These are phyloP conservation scores for Hipposideros armiger DNA, from an alignment of 2,113 vertebrate genomes.

Conservation along the genomic window DNA sequence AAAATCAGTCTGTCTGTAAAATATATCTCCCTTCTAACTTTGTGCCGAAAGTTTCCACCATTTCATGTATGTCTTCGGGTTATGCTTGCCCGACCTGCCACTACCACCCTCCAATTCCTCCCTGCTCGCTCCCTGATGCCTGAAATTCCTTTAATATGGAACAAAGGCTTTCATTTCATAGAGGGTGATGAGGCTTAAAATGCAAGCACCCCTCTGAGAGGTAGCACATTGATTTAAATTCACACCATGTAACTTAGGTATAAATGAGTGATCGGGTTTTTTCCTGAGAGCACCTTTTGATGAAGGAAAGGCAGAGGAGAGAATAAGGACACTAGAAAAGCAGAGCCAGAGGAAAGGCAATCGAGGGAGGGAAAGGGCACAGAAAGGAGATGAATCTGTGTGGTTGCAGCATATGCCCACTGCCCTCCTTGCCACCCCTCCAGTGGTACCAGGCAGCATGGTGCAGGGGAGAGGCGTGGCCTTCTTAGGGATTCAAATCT, in stretches of 20 bases:
- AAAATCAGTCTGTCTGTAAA: not conserved
- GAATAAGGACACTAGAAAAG: not conserved
- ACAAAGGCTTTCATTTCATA: slow-evolving; percentile 73
- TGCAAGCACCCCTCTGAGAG: slow-evolving; percentile 69
- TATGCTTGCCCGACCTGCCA: not conserved
- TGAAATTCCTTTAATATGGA: slow-evolving; percentile 64
- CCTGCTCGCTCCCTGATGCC: not conserved
- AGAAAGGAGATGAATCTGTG: not conserved
- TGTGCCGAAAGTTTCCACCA: not conserved
- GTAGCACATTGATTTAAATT: slow-evolving; percentile 65
- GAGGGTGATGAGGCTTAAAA: slow-evolving; percentile 67
- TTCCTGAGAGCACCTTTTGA: not conserved
- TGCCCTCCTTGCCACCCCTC: not conserved
- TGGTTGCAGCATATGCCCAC: not conserved
- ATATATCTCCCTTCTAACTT: not conserved
- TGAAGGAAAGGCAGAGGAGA: slow-evolving; percentile 38
- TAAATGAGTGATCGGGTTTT: slow-evolving; percentile 41
- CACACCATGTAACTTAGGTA: slow-evolving; percentile 38
- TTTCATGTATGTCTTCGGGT: not conserved
- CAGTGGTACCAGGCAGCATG: accelerated
- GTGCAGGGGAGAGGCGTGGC: not conserved
- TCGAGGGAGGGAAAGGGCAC: not conserved
- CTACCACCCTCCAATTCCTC: not conserved
- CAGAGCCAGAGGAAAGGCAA: not conserved
- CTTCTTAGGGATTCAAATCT: not conserved